Conservation (phyloP, 2,797 vertebrate species). For the Cyclura pinguis region DNA sequence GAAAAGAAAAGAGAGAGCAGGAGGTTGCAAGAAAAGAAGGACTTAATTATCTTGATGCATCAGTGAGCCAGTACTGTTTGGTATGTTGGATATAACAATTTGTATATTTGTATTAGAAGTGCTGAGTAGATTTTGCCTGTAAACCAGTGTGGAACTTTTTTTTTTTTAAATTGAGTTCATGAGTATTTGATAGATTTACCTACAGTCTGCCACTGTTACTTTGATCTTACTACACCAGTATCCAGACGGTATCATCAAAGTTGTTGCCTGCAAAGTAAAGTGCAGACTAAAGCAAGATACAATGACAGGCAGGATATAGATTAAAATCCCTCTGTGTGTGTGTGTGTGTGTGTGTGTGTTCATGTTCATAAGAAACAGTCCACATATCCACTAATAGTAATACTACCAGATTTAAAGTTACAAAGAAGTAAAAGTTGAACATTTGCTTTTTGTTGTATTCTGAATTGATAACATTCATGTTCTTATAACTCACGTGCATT, state of each 20-base stretch:
- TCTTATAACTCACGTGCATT: slow-evolving; percentile 35
- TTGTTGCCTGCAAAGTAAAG: slow-evolving; percentile 24
- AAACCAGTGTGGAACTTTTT: slow-evolving; percentile 40
- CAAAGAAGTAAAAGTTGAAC: slow-evolving; percentile 44
- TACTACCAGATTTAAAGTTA: slow-evolving; percentile 44
- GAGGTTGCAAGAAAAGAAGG: slow-evolving; percentile 31
- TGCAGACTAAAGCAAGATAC: slow-evolving; percentile 24
- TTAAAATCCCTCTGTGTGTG: background rate
- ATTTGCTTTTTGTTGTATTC: slow-evolving; percentile 19
- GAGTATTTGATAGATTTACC: slow-evolving; percentile 32
- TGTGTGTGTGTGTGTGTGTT: accelerated
- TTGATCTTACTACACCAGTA: background rate
- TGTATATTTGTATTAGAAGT: slow-evolving; percentile 60
- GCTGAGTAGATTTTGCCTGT: slow-evolving; percentile 51
- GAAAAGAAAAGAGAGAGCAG: background rate
- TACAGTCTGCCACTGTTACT: background rate
- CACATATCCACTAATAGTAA: slow-evolving; percentile 29
- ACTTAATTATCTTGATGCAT: slow-evolving; percentile 67
- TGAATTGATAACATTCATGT: slow-evolving; percentile 20
- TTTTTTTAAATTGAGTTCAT: slow-evolving; percentile 42
- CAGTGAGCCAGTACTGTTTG: slow-evolving; percentile 61
- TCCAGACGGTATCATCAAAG: slow-evolving; percentile 1
- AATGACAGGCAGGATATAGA: background rate
- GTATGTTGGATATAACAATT: slow-evolving; percentile 55
- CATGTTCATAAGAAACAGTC: background rate